phyloP scores from a whole-genome alignment of 1,140 invertebrate genomes.

The Drosophila sturtevanti region DNA sequence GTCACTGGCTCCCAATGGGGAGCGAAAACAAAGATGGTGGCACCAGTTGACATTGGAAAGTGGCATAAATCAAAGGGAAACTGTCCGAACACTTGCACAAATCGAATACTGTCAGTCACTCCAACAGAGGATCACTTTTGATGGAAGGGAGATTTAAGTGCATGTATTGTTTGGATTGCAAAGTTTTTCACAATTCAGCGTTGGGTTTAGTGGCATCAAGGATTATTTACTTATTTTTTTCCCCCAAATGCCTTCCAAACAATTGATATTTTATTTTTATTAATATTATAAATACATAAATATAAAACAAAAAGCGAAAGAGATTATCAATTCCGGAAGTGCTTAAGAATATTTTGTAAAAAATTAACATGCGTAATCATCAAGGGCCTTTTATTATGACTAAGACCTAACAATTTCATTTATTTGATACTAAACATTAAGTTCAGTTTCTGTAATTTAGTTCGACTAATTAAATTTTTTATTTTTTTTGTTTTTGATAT shows the following conservation, averaged over 20 bases:
- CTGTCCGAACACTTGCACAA: background rate
- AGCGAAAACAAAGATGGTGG: background rate
- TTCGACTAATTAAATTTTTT: background rate
- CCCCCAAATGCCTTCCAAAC: too few relatives aligned
- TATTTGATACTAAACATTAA: too few relatives aligned
- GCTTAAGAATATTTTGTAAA: background rate
- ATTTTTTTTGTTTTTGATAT: slow-evolving; percentile 4
- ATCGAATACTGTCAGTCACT: background rate
- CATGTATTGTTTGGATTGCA: background rate
- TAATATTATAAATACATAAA: too few relatives aligned
- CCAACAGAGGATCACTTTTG: slow-evolving; percentile 4
- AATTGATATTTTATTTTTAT: too few relatives aligned
- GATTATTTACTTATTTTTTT: too few relatives aligned
- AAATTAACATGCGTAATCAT: background rate
- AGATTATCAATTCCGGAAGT: background rate
- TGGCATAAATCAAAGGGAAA: slow-evolving; percentile 14
- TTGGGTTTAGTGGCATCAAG: too few relatives aligned
- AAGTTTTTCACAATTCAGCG: background rate
- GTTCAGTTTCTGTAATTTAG: background rate
- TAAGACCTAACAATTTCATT: background rate
- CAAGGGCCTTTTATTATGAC: background rate
- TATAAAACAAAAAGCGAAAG: too few relatives aligned
- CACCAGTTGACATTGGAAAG: slow-evolving; percentile 12
- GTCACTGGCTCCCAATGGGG: slow-evolving; percentile 5
- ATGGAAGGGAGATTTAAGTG: slow-evolving; percentile 2